Percentiles rank a stretch among this genome's conserved stretches.
Conservation (phyloP, 2,888 invertebrate species). For the Machimus rusticus region DNA sequence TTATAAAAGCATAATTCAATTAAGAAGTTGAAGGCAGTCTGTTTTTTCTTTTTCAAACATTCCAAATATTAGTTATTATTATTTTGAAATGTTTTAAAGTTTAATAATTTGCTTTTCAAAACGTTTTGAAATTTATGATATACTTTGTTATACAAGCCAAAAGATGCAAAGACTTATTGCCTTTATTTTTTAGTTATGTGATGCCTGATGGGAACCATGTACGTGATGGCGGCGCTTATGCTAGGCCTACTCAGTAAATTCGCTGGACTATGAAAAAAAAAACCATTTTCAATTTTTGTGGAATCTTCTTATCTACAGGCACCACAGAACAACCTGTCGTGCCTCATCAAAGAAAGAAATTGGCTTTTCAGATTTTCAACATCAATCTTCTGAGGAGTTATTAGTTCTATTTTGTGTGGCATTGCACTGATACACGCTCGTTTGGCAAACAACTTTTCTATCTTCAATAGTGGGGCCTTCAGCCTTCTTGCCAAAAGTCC, state of each 20-base stretch:
- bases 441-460: background rate
- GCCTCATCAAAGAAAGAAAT: background rate
- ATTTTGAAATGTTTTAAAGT: too few relatives aligned
- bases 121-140: too few relatives aligned
- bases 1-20: too few relatives aligned
- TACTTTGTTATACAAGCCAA: too few relatives aligned
- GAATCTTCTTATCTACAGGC: background rate
- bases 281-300: background rate
- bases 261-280: background rate
- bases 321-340: background rate
- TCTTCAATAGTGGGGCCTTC: background rate
- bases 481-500: background rate
- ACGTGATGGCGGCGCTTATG: background rate
- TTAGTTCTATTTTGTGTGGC: conserved; percentile 7
- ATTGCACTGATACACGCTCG: background rate
- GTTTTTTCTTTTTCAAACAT: too few relatives aligned
- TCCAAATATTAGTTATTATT: too few relatives aligned
- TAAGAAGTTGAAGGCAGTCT: too few relatives aligned
- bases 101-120: background rate
- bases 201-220: background rate
- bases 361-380: background rate
- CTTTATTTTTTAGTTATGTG: background rate
- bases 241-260: background rate
- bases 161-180: background rate
- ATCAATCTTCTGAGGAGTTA: conserved; percentile 17